phyloP scores from a whole-genome alignment of 2,888 invertebrate species.

The Tinea trinotella region DNA sequence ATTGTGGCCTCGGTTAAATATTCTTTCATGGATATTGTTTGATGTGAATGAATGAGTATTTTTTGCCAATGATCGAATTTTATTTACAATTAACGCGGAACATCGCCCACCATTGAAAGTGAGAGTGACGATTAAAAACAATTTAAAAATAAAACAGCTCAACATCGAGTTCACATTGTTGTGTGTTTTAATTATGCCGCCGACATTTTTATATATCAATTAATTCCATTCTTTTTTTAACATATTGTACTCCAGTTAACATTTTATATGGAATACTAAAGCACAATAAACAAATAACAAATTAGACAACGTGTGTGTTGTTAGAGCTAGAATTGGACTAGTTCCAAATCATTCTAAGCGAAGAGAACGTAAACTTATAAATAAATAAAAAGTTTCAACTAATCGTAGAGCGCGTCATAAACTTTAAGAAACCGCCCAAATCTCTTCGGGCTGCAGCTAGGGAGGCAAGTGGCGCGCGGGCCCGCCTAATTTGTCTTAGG shows the following conservation, averaged over 20 bases:
- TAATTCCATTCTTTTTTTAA: neutral
- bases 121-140: slow-evolving; percentile 69
- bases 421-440: slow-evolving; percentile 41
- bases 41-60: slow-evolving; percentile 50
- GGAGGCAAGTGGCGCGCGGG: slow-evolving; percentile 40
- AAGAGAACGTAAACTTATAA: neutral
- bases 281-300: no score
- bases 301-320: no score
- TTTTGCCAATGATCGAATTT: slow-evolving; percentile 71
- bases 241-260: no score
- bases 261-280: no score
- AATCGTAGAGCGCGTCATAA: neutral
- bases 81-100: slow-evolving; percentile 68
- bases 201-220: neutral
- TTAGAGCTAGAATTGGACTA: neutral
- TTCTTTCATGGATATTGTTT: slow-evolving; percentile 52
- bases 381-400: neutral
- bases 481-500: slow-evolving; percentile 72
- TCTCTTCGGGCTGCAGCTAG: slow-evolving; percentile 26
- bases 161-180: slow-evolving; percentile 7
- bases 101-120: slow-evolving; percentile 48
- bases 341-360: no score
- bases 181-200: slow-evolving; percentile 4
- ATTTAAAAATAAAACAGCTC: slow-evolving; percentile 68
- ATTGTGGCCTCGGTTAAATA: neutral